Conservation (phyloP, 2,797 vertebrate genomes). For the Syndactyla subalaris region DNA sequence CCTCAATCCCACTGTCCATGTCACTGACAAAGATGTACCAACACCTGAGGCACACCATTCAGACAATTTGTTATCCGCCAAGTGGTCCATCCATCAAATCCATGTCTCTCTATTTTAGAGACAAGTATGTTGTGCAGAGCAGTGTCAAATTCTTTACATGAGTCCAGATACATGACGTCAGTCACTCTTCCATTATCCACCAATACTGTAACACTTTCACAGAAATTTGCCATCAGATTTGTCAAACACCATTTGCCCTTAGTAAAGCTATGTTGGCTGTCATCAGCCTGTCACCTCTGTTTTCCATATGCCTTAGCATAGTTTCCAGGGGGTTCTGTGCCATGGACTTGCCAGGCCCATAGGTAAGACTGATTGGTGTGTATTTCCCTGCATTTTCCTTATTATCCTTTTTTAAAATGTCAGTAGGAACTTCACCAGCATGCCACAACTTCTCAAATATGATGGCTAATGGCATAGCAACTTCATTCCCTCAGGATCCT, state of each 20-base stretch:
- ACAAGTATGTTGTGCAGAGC: neutral
- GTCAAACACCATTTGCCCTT: neutral
- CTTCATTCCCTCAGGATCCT: neutral
- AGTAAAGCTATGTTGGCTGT: neutral
- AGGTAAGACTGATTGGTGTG: neutral
- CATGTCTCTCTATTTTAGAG: neutral
- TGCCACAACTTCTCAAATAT: neutral
- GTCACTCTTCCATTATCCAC: neutral
- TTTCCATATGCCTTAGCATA: neutral
- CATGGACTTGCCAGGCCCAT: neutral
- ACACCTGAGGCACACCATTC: fast-evolving
- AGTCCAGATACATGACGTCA: fast-evolving
- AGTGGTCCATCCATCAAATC: neutral
- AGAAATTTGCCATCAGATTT: neutral
- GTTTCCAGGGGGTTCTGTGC: neutral
- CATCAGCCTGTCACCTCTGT: neutral
- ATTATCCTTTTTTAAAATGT: neutral
- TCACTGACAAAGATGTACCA: fast-evolving
- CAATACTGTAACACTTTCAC: fast-evolving
- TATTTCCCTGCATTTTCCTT: neutral
- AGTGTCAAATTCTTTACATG: neutral
- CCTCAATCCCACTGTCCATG: neutral
- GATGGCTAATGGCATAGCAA: neutral
- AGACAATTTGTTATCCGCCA: neutral
- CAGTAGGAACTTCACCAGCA: neutral